Evolutionary conservation across 2,797 vertebrate genomes (phyloP).

Genomic region (Pyrrhura leucotis): DNA sequence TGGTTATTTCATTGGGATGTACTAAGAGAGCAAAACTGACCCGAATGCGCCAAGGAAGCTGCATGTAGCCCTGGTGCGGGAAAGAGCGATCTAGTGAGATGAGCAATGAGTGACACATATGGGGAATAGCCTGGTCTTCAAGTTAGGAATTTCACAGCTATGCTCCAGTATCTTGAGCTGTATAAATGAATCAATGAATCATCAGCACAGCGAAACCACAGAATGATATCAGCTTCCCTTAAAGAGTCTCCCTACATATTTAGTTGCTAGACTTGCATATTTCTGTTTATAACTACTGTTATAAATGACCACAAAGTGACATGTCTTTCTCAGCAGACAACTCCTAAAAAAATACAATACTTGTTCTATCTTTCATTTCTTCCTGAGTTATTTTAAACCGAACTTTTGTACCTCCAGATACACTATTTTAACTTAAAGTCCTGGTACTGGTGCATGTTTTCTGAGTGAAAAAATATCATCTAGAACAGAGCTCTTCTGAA

Average conservation of each 20-base stretch:
- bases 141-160: constrained; percentile 43
- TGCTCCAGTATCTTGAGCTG: not conserved
- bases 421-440: not conserved
- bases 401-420: not conserved
- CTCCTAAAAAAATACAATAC: not conserved
- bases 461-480: not conserved
- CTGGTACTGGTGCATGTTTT: not conserved
- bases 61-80: not conserved
- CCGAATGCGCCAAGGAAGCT: not conserved
- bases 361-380: not conserved
- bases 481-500: not conserved
- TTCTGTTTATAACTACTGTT: constrained; percentile 59
- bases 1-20: not conserved
- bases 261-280: constrained; percentile 36
- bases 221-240: constrained; percentile 44
- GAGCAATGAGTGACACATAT: not conserved
- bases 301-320: not conserved
- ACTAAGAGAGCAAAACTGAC: not conserved
- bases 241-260: not conserved
- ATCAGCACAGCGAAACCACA: constrained; percentile 17
- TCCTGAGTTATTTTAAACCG: not conserved
- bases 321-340: not conserved
- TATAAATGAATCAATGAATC: constrained; percentile 58
- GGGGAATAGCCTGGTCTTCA: constrained; percentile 12
- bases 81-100: not conserved